Evolutionary conservation across 2,888 invertebrate species (phyloP).

Genomic region (Mechanitis messenoides): DNA sequence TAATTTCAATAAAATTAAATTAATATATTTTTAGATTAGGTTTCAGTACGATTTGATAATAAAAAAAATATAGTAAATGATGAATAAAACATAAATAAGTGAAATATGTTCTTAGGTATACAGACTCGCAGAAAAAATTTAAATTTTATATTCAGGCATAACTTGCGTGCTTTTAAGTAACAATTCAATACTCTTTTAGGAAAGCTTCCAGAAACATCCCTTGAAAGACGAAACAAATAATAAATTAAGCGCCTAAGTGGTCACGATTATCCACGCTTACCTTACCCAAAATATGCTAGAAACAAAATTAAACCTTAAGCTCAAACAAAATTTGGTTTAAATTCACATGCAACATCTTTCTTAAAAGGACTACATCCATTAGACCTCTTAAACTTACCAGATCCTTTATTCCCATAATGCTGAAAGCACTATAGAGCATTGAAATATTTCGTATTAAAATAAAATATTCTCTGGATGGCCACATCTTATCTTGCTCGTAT

Average conservation of each 20-base stretch:
- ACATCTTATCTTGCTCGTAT: slow-evolving; percentile 57
- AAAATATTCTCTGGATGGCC: slow-evolving; percentile 48
- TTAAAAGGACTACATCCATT: slow-evolving; percentile 31
- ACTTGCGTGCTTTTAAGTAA: slow-evolving; percentile 23
- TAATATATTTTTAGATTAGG: no score
- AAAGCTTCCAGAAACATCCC: slow-evolving; percentile 29
- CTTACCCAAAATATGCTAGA: slow-evolving; percentile 13
- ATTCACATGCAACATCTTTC: slow-evolving; percentile 12
- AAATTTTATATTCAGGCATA: slow-evolving; percentile 11
- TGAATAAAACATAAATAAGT: no score
- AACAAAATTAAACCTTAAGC: slow-evolving; percentile 16
- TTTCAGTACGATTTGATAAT: no score
- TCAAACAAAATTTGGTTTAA: slow-evolving; percentile 15
- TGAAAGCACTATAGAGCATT: slow-evolving; percentile 32
- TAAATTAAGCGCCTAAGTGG: slow-evolving; percentile 34
- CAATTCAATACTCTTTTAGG: slow-evolving; percentile 22
- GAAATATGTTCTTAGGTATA: no score
- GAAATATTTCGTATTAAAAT: slow-evolving; percentile 39
- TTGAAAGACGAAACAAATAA: slow-evolving; percentile 35
- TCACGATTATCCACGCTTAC: slow-evolving; percentile 31
- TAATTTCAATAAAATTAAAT: no score
- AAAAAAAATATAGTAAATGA: no score
- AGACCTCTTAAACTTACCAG: slow-evolving; percentile 31
- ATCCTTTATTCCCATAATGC: slow-evolving; percentile 31
- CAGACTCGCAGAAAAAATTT: no score